phyloP scores from a whole-genome alignment of 2,113 vertebrate genomes.

The Cynopterus brachyotis region DNA sequence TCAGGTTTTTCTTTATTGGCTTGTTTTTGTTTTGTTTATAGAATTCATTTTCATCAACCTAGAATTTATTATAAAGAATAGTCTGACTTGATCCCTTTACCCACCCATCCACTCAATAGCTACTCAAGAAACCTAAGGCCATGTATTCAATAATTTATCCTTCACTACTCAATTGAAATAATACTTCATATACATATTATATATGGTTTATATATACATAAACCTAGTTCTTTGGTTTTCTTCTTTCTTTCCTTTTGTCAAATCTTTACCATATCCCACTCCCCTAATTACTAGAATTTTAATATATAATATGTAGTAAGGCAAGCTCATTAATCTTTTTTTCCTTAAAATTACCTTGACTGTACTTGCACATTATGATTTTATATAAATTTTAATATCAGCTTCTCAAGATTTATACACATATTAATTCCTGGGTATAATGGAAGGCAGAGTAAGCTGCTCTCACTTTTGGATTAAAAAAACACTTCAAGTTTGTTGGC shows the following conservation, averaged over 20 bases:
- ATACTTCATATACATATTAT: background rate
- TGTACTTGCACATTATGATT: background rate
- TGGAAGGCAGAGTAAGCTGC: background rate
- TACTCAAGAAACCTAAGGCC: background rate
- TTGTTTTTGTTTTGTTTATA: background rate
- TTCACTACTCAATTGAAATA: background rate
- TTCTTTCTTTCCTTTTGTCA: background rate
- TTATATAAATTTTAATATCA: background rate
- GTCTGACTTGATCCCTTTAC: background rate
- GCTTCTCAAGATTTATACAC: background rate
- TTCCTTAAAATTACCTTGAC: background rate
- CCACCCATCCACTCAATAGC: background rate
- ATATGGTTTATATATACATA: background rate
- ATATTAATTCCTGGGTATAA: background rate
- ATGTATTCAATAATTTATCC: background rate
- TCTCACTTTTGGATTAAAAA: background rate
- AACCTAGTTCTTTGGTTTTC: background rate
- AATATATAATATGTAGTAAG: background rate
- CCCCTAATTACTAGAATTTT: background rate
- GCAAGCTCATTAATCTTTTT: background rate
- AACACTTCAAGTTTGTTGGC: background rate
- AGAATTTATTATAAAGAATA: background rate
- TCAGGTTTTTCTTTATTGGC: background rate
- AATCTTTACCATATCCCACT: background rate
- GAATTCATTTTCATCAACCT: background rate